Conservation (phyloP, 2,797 vertebrate species). For the Coreius guichenoti region DNA sequence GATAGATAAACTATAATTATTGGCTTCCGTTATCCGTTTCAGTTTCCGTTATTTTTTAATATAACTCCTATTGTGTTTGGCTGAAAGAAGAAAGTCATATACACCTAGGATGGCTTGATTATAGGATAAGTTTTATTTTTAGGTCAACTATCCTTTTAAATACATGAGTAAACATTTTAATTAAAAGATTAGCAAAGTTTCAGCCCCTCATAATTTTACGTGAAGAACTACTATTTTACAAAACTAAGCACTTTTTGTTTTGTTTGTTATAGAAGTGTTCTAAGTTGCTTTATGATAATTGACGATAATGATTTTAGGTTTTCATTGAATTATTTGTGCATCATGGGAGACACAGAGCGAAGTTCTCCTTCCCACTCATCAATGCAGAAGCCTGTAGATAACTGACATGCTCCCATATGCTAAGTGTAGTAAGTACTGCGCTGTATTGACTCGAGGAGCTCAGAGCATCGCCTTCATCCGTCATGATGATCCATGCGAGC, state of each 20-base stretch:
- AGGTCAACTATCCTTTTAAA: no score
- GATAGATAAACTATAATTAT: no score
- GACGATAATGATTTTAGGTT: background rate
- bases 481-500: slow-evolving; percentile 52
- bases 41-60: no score
- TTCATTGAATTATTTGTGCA: slow-evolving; percentile 13
- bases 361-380: slow-evolving; percentile 1
- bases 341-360: background rate
- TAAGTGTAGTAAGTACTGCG: slow-evolving; percentile 46
- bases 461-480: slow-evolving; percentile 25
- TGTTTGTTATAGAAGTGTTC: background rate
- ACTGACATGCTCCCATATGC: slow-evolving; percentile 53
- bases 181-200: background rate
- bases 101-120: no score
- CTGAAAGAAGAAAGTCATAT: no score
- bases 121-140: no score
- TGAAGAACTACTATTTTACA: background rate
- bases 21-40: no score
- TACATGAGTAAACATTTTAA: background rate
- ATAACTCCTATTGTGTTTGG: no score
- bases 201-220: background rate
- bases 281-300: slow-evolving; percentile 1
- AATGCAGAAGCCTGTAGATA: slow-evolving; percentile 10
- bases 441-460: slow-evolving; percentile 36
- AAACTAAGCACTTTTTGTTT: background rate